A percentile compares a stretch with the other conserved stretches of the same genome.
phyloP scores from a whole-genome alignment of 2,113 vertebrate species.

The Oreochromis aureus region DNA sequence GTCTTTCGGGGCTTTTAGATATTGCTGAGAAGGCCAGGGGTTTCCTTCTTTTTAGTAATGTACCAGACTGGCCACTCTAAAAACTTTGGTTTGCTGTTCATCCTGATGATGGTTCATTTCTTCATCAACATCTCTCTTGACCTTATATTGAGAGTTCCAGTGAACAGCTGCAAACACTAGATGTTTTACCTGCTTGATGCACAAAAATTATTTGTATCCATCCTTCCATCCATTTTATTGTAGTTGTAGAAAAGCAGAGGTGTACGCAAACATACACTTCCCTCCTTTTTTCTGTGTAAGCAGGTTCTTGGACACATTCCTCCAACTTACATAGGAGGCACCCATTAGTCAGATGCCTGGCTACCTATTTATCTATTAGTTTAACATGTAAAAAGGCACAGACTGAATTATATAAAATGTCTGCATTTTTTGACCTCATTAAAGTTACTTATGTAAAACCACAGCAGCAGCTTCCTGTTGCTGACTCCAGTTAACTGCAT shows the following conservation, averaged over 20 bases:
- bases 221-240: background rate
- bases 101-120: background rate
- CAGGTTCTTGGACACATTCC: background rate
- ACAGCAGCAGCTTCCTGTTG: background rate
- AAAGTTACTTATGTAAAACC: background rate
- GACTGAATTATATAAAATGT: background rate
- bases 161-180: background rate
- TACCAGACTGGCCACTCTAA: background rate
- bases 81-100: rapidly evolving
- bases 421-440: background rate
- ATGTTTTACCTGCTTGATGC: background rate
- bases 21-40: rapidly evolving
- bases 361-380: background rate
- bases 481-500: background rate
- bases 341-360: rapidly evolving
- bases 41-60: rapidly evolving
- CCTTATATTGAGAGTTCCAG: background rate
- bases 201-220: rapidly evolving
- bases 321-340: rapidly evolving
- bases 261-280: rapidly evolving
- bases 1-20: rapidly evolving
- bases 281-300: background rate
- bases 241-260: rapidly evolving
- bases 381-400: rapidly evolving
- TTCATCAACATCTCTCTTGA: background rate